These are phyloP conservation scores for Rhinophrynus dorsalis DNA, from an alignment of 2,797 vertebrate genomes.

Conservation along the genomic window DNA sequence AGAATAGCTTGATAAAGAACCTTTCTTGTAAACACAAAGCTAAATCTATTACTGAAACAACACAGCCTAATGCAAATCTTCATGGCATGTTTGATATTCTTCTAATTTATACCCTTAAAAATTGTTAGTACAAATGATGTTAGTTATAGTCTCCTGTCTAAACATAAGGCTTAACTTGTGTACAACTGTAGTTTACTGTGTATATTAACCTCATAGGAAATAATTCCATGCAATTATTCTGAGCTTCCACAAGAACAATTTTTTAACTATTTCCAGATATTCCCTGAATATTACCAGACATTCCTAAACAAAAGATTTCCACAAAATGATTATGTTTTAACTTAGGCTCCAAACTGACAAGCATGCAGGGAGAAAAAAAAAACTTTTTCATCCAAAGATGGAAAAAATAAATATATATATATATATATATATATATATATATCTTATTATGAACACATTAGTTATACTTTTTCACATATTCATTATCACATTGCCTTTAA, in stretches of 20 bases:
- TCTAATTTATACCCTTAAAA: constrained; percentile 75
- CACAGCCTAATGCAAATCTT: constrained; percentile 60
- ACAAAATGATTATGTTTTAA: too few species aligned
- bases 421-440: too few species aligned
- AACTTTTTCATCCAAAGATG: too few species aligned
- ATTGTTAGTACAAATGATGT: constrained; percentile 75
- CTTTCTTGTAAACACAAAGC: constrained; percentile 70
- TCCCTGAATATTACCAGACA: constrained; percentile 43
- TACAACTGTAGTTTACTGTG: constrained; percentile 55
- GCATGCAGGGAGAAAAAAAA: too few species aligned
- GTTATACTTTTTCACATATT: too few species aligned
- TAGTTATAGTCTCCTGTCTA: constrained; percentile 71
- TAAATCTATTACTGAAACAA: constrained; percentile 60
- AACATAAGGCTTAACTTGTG: constrained; percentile 69
- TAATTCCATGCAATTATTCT: constrained; percentile 47
- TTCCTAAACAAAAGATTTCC: constrained; percentile 19
- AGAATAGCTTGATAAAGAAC: constrained; percentile 76
- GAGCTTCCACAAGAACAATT: constrained; percentile 29
- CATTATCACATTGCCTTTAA: too few species aligned
- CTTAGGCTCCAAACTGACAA: too few species aligned
- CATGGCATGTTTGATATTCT: constrained; percentile 67
- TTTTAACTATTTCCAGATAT: constrained; percentile 48
- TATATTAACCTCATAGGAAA: constrained; percentile 63
- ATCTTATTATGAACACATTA: too few species aligned
- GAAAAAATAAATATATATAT: too few species aligned